Base-by-base conservation (phyloP, 2,797 vertebrate species). In the Peromyscus melanophrys region DNA sequence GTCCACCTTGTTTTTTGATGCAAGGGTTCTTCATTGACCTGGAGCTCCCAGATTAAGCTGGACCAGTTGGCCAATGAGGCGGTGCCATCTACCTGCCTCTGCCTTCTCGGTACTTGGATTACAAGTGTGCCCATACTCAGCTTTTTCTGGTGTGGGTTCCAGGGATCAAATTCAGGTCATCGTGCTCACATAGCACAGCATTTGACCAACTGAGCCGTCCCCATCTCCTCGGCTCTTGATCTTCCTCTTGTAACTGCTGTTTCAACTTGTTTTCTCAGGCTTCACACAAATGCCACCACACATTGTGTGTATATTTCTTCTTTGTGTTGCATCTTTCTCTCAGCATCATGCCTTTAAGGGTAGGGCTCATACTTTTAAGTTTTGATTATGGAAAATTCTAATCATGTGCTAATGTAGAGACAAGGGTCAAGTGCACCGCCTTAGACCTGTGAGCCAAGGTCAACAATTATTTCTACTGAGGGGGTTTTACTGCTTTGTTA, bases 301-400 rank as follows among this genome's bases (percentile, higher is more conserved):
- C 21, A 31, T 4, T 29, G 3, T 25, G 6, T 29, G 65, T 43
- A 4, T 65, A 1, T 40, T 27, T 71, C 46, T 49, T 49, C 43
- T 49, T 57, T 82, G 34, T 31, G 73, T 63, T 65, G 17, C 43
- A 37, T 88, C 75, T 76, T 86, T 89, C 31, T 77, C 17, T 81
- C 57, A 4, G 78, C 55, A 73, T 67, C 59, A 27, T 59, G 69
- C 80, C 57, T 91, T 83, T 69, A 69, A 92, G 49, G 73, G n/a
- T 67, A 49, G 43, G 59, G 65, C 63, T 95, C 69, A 6, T 34
- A 23, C 86, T 86, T 94, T 85, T 75, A 88, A 77, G 16, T 82
- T 90, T 61, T 76, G 29, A 65, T 81, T 27, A 65, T 25, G 88
- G 80, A 86, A 92, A 85, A 52, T 71, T 49, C 65, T n/a, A 78